Evolutionary conservation across 1,140 invertebrate species (phyloP).

Genomic region (Pseudomyrmex cubaensis): DNA sequence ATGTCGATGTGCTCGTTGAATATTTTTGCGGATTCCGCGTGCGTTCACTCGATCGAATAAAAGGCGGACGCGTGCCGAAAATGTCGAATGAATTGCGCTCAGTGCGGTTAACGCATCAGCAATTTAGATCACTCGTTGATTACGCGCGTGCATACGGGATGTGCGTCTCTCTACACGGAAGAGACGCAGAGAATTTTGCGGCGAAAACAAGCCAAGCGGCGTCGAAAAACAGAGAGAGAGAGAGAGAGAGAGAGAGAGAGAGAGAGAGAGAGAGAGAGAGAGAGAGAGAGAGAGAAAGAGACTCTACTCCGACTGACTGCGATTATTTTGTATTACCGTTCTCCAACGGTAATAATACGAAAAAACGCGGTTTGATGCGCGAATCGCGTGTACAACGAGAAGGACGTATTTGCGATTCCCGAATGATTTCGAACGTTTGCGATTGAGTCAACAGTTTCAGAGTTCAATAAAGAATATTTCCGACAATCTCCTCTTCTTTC

Average conservation of each 20-base stretch:
- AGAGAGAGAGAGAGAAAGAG: too few relatives aligned
- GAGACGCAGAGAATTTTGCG: background rate
- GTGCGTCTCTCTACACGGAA: background rate
- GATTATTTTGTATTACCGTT: slow-evolving; percentile 47
- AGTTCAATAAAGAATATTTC: background rate
- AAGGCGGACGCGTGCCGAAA: slow-evolving; percentile 41
- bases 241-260: too few relatives aligned
- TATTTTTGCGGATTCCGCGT: slow-evolving; percentile 34
- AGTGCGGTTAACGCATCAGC: slow-evolving; percentile 50
- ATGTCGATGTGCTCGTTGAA: slow-evolving; percentile 18
- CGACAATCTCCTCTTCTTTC: background rate
- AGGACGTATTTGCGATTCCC: slow-evolving; percentile 8
- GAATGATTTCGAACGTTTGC: background rate
- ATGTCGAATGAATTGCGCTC: slow-evolving; percentile 34
- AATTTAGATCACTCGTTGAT: slow-evolving; percentile 64
- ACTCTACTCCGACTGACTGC: background rate
- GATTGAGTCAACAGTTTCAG: background rate
- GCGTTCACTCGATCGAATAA: slow-evolving; percentile 40
- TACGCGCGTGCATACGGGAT: slow-evolving; percentile 39
- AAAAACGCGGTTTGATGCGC: background rate
- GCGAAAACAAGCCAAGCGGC: slow-evolving; percentile 11
- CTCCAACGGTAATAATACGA: background rate
- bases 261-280: too few relatives aligned
- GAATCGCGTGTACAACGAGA: slow-evolving; percentile 4
- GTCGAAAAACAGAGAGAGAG: too few relatives aligned